These are phyloP conservation scores for Carapus acus DNA, from an alignment of 2,797 vertebrate species.

Conservation along the genomic window DNA sequence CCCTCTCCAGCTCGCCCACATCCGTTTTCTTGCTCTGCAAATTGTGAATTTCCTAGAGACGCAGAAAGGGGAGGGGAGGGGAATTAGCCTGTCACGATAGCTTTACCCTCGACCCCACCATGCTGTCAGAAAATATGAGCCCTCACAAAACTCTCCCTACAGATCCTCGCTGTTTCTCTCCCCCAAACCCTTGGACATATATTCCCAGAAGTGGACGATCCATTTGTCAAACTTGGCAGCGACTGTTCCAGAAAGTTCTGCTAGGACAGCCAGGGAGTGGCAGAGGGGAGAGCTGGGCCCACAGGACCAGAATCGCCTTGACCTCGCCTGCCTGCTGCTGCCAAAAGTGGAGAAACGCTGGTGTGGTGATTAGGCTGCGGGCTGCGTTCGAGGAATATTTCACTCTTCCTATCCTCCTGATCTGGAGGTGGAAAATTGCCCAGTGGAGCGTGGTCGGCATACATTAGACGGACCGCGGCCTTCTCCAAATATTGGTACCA, in stretches of 20 bases:
- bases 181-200: neutral
- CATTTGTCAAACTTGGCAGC: slow-evolving; percentile 31
- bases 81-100: slow-evolving; percentile 22
- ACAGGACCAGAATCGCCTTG: neutral
- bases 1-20: slow-evolving; percentile 71
- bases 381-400: slow-evolving; percentile 25
- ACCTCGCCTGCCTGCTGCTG: slow-evolving; percentile 13
- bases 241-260: too few species aligned
- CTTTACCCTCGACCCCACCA: neutral
- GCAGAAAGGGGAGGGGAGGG: slow-evolving; percentile 16
- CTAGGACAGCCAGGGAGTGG: too few species aligned
- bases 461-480: slow-evolving; percentile 9
- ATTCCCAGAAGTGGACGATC: slow-evolving; percentile 1
- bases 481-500: slow-evolving; percentile 12
- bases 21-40: slow-evolving; percentile 80
- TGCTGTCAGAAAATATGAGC: neutral
- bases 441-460: slow-evolving; percentile 6
- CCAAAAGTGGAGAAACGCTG: slow-evolving; percentile 10
- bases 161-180: neutral
- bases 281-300: neutral
- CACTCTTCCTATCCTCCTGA: slow-evolving; percentile 8
- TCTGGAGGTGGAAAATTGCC: slow-evolving; percentile 12
- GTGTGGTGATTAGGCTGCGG: slow-evolving; percentile 26
- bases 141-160: neutral
- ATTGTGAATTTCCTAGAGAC: slow-evolving; percentile 84